These are phyloP conservation scores for Polylopha cassiicola DNA, from an alignment of 2,888 invertebrate genomes.

Conservation along the genomic window DNA sequence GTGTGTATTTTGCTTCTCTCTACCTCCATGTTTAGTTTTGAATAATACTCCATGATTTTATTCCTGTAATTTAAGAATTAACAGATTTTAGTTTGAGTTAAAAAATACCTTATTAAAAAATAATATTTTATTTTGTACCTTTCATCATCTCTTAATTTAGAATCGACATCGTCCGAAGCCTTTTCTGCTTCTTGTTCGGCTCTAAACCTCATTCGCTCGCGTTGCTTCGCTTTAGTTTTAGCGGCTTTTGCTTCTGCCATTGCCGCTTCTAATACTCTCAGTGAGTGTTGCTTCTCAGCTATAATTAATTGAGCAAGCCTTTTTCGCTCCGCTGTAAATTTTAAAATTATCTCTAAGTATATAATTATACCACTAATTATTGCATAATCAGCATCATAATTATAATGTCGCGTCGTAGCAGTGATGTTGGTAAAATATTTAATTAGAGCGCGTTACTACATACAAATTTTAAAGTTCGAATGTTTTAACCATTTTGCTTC, in stretches of 20 bases:
- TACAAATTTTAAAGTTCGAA: too few relatives aligned
- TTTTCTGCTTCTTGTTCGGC: slow-evolving; percentile 47
- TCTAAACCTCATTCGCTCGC: slow-evolving; percentile 44
- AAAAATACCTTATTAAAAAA: slow-evolving; percentile 1
- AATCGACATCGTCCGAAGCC: slow-evolving; percentile 57
- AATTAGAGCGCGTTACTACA: too few relatives aligned
- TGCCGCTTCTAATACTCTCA: slow-evolving; percentile 63
- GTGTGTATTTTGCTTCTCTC: slow-evolving; percentile 75
- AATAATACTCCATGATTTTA: slow-evolving; percentile 80
- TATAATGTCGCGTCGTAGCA: too few relatives aligned
- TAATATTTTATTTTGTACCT: slow-evolving; percentile 36
- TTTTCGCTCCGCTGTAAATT: slow-evolving; percentile 60
- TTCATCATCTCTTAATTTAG: slow-evolving; percentile 56
- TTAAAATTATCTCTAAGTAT: not conserved
- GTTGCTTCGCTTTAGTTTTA: slow-evolving; percentile 46
- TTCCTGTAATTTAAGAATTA: slow-evolving; percentile 54
- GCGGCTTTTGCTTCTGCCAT: slow-evolving; percentile 68
- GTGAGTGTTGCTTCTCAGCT: slow-evolving; percentile 67
- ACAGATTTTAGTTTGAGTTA: not conserved
- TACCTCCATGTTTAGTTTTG: slow-evolving; percentile 78
- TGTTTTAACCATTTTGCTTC: too few relatives aligned
- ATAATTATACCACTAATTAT: not conserved
- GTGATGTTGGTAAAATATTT: too few relatives aligned
- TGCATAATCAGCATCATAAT: not conserved
- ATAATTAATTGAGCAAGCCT: slow-evolving; percentile 66